phyloP scores from a whole-genome alignment of 1,140 invertebrate species.

The Caenorhabditis brenneri region DNA sequence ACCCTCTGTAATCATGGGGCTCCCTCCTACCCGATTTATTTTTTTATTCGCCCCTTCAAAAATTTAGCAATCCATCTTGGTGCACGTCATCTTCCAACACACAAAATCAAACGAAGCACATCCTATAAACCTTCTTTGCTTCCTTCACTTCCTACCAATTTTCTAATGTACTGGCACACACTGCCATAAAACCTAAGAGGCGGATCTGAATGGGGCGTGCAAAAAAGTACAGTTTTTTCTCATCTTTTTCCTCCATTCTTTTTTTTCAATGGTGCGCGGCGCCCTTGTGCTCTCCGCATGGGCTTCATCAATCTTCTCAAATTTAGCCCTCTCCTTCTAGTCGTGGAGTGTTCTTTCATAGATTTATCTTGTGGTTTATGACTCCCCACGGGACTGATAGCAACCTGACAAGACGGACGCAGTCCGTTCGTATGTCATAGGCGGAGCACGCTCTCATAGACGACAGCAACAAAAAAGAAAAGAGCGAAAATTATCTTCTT shows the following conservation, averaged over 20 bases:
- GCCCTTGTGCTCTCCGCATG: not conserved
- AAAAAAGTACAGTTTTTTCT: slow-evolving; percentile 33
- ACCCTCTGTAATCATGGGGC: no score
- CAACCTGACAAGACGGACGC: slow-evolving; percentile 38
- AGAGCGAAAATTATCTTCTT: slow-evolving; percentile 32
- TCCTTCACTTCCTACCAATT: not conserved
- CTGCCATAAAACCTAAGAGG: not conserved
- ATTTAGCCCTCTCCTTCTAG: not conserved
- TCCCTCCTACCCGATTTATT: not conserved
- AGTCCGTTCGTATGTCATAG: slow-evolving; percentile 26
- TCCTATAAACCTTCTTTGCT: slow-evolving; percentile 8
- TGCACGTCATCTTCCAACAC: not conserved
- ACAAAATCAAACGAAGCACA: not conserved
- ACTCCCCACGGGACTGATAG: slow-evolving; percentile 32
- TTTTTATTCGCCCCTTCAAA: not conserved
- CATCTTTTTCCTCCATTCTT: not conserved
- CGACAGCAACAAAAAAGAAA: not conserved
- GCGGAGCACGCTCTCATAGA: slow-evolving; percentile 6
- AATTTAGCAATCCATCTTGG: not conserved
- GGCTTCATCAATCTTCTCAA: slow-evolving; percentile 37
- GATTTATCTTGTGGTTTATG: slow-evolving; percentile 42
- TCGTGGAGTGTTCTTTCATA: slow-evolving; percentile 4
- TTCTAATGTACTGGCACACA: slow-evolving; percentile 8
- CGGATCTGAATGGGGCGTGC: not conserved
- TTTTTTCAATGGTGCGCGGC: not conserved